Evolutionary conservation across 2,113 vertebrate species (phyloP), one percentile per base, ranked within the genome.

Genomic region (Diadophis punctatus): DNA sequence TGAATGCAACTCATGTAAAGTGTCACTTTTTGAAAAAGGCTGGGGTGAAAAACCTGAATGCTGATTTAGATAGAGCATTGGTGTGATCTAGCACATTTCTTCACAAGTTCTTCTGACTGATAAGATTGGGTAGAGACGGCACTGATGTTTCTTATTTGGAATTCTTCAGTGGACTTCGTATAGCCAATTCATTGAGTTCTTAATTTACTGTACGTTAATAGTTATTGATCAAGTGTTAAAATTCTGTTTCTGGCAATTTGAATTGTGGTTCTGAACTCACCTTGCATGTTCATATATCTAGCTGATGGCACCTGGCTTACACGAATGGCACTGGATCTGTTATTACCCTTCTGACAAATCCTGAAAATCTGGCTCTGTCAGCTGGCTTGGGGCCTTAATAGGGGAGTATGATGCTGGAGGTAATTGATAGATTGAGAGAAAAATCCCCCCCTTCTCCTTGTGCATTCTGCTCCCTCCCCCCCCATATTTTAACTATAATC

Each of bases 251-350:
- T 58, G 39, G 80, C 14, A 43, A 22, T 52, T 86, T 63, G 46
- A 86, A 12, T 48, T 63, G 30, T 52, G n/a, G 55, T 23, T 48
- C 55, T 90, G 25, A 63, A 63, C 9, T 86, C 34, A 86, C 63
- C 27, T 90, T 90, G 46, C 74, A 90, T 53, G 90, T 93, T 74
- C 86, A 88, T 90, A 68, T 63, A 90, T 90, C 88, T 60, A 90
- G 80, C 52, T 93, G 55, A 52, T 56, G 27, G 55, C 11, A 52
- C 53, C 90, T n/a, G 55, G 80, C n/a, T 90, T 86, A 60, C 53
- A 92, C 23, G 46, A 6, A 60, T 68, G 46, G n/a, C 14, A 1
- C 8, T 30, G 88, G 34, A 34, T 68, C 30, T 68, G 63, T 4
- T 68, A 30, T 11, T 68, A n/a, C 5, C 63, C 63, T 68, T 34